A percentile compares a stretch with the other conserved stretches of the same genome.
These are phyloP conservation scores for Lateolabrax maculatus DNA, from an alignment of 2,797 vertebrate species.

Conservation along the genomic window DNA sequence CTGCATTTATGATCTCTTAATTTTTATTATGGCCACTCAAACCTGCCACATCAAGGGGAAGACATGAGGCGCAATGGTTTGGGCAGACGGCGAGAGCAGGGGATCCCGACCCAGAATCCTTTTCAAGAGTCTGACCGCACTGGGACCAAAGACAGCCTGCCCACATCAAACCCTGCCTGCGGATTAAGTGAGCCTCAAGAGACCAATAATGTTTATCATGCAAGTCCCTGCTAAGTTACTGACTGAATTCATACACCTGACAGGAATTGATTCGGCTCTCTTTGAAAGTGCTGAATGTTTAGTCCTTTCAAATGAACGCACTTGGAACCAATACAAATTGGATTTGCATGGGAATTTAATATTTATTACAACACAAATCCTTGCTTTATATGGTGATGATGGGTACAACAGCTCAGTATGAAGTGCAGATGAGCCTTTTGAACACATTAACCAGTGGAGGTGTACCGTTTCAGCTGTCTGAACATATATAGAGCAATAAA, in stretches of 20 bases:
- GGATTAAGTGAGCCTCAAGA: slow-evolving; percentile 47
- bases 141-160: slow-evolving; percentile 48
- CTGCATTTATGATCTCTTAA: slow-evolving; percentile 70
- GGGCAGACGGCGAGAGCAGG: slow-evolving; percentile 59
- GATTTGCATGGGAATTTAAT: slow-evolving; percentile 1
- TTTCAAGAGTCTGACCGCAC: slow-evolving; percentile 67
- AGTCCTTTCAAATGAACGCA: slow-evolving; percentile 7
- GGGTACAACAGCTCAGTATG: not conserved
- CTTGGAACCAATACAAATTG: not conserved
- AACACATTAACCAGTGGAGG: not conserved
- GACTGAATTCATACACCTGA: slow-evolving; percentile 60
- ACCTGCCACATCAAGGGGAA: slow-evolving; percentile 75
- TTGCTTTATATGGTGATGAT: not conserved
- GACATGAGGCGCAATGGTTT: slow-evolving; percentile 58
- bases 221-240: slow-evolving; percentile 17
- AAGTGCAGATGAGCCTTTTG: not conserved
- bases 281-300: not conserved
- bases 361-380: not conserved
- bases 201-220: slow-evolving; percentile 48
- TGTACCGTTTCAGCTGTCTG: not conserved
- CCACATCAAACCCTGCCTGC: slow-evolving; percentile 71
- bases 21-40: slow-evolving; percentile 68
- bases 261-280: slow-evolving; percentile 1
- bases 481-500: not conserved
- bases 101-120: slow-evolving; percentile 63